phyloP scores from a whole-genome alignment of 1,140 invertebrate species.

The Pseudobourletiella spinata region DNA sequence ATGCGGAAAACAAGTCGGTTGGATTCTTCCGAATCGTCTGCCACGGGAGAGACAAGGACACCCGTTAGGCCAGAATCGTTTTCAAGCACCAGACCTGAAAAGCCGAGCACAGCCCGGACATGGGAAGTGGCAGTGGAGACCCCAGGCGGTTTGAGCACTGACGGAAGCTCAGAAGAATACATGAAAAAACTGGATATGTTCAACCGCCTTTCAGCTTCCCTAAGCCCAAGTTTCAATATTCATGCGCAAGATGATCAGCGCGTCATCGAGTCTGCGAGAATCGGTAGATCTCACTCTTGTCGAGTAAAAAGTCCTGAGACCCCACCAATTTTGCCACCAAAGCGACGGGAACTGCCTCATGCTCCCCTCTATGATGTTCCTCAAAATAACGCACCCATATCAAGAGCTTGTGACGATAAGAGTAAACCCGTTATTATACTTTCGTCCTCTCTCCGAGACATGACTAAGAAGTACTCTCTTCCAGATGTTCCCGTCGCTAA shows the following conservation, averaged over 20 bases:
- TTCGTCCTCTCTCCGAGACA: neutral
- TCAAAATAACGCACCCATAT: conserved; percentile 27
- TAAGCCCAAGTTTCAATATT: conserved; percentile 25
- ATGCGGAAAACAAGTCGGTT: too few species aligned
- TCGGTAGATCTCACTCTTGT: conserved; percentile 23
- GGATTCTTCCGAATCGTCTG: too few species aligned
- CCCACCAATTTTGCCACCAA: conserved; percentile 27
- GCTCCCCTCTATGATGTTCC: conserved; percentile 23
- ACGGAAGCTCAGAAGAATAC: conserved; percentile 14
- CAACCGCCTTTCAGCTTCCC: conserved; percentile 24
- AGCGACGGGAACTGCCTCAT: conserved; percentile 10
- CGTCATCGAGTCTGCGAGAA: neutral
- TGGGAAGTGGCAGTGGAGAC: neutral
- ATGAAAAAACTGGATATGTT: conserved; percentile 29
- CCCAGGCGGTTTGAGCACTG: neutral
- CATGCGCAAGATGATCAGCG: neutral
- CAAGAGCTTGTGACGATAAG: neutral
- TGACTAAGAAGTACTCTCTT: conserved; percentile 32
- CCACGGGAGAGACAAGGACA: too few species aligned
- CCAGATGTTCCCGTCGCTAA: too few species aligned
- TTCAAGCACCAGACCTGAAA: neutral
- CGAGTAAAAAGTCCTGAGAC: conserved; percentile 9
- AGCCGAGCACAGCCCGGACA: neutral
- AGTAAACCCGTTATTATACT: neutral
- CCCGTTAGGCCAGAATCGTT: too few species aligned